Evolutionary conservation across 2,797 vertebrate genomes (phyloP).

Genomic region (Rhincodon typus): DNA sequence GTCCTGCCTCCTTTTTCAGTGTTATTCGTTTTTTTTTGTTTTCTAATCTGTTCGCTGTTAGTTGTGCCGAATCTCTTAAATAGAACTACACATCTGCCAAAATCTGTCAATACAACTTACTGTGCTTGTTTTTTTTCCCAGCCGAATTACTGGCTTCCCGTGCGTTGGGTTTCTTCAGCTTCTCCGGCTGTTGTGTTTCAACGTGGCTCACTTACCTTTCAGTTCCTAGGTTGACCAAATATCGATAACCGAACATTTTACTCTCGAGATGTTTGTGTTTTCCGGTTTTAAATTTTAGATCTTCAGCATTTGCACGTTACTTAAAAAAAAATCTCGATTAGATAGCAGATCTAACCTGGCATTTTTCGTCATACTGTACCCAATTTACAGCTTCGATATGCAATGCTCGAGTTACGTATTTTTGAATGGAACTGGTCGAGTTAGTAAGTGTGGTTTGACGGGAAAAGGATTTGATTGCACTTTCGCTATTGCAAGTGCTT

Average conservation of each 20-base stretch:
- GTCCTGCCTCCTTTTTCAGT: background rate
- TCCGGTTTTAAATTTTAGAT: background rate
- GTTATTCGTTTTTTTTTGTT: background rate
- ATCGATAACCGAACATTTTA: background rate
- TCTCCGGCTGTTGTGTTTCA: background rate
- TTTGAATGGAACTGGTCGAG: background rate
- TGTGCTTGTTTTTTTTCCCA: background rate
- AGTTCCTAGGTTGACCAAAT: background rate
- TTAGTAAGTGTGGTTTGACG: background rate
- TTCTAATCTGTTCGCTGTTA: background rate
- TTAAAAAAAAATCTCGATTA: background rate
- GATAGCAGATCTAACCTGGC: background rate
- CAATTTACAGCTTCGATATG: background rate
- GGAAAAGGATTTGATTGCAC: background rate
- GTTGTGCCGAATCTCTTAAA: background rate
- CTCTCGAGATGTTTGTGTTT: background rate
- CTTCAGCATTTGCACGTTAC: background rate
- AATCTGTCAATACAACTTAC: background rate
- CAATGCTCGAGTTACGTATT: background rate
- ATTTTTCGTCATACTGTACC: background rate
- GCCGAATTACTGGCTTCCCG: background rate
- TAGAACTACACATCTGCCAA: background rate
- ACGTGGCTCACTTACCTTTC: background rate
- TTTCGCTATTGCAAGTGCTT: background rate
- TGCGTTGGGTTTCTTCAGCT: background rate